phyloP scores from a whole-genome alignment of 2,888 invertebrate genomes.

The Malacosoma neustria region DNA sequence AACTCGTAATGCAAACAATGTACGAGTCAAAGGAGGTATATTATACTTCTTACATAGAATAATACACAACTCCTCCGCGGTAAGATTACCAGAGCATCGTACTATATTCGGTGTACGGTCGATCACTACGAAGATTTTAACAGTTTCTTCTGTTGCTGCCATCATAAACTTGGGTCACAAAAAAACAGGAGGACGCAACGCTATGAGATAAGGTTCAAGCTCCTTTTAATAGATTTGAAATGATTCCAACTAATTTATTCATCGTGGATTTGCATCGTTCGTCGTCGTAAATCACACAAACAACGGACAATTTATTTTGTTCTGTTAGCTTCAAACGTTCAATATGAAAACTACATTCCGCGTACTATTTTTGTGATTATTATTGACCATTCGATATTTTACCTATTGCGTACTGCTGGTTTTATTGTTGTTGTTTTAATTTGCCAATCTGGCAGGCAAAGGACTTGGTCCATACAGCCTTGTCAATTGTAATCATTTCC shows the following conservation, averaged over 20 bases:
- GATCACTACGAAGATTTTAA: slow-evolving; percentile 58
- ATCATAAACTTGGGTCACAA: slow-evolving; percentile 55
- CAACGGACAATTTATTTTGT: background rate
- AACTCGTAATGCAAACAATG: slow-evolving; percentile 84
- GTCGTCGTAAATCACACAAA: background rate
- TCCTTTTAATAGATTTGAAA: slow-evolving; percentile 25
- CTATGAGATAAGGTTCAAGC: slow-evolving; percentile 38
- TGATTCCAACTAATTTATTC: background rate
- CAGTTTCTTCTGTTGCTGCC: slow-evolving; percentile 57
- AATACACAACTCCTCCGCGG: slow-evolving; percentile 83
- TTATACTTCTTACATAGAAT: slow-evolving; percentile 80
- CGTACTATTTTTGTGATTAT: background rate
- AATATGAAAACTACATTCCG: background rate
- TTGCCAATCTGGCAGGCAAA: no score
- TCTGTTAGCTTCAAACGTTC: background rate
- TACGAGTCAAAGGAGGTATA: slow-evolving; percentile 84
- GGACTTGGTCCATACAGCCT: no score
- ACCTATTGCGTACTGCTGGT: no score
- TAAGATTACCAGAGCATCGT: slow-evolving; percentile 54
- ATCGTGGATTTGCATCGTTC: background rate
- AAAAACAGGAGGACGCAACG: slow-evolving; percentile 43
- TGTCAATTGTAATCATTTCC: no score
- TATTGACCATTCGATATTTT: background rate
- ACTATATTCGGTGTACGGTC: slow-evolving; percentile 48
- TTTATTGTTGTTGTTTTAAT: no score